Conservation (phyloP, 1,140 invertebrate genomes). For the Drosophila watanabei region DNA sequence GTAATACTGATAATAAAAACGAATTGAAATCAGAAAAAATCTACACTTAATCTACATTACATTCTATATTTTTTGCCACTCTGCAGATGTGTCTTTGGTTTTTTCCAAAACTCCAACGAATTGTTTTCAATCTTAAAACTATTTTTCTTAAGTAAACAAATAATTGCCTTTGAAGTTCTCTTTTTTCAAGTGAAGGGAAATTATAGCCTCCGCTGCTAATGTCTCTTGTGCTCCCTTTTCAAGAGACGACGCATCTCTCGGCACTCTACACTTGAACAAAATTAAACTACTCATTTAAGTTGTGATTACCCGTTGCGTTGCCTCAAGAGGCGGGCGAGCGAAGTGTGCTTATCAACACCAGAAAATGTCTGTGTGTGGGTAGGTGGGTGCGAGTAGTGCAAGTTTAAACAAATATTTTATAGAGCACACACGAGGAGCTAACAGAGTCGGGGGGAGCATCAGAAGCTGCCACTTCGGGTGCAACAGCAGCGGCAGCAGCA, state of each 20-base stretch:
- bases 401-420: conserved; percentile 83
- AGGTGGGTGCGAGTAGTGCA: conserved; percentile 8
- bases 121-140: conserved; percentile 8
- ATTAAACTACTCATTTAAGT: conserved; percentile 80
- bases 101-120: background rate
- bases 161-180: conserved; percentile 22
- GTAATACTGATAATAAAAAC: background rate
- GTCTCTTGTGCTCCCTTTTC: background rate
- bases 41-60: background rate
- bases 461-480: conserved; percentile 31
- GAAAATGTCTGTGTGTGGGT: conserved; percentile 15
- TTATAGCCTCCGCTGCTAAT: conserved; percentile 9
- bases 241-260: conserved; percentile 11
- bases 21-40: background rate
- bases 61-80: background rate
- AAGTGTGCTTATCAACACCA: conserved; percentile 81
- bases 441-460: conserved; percentile 27
- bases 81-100: background rate
- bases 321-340: conserved; percentile 60
- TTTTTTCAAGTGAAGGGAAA: conserved; percentile 11
- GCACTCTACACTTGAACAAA: conserved; percentile 67
- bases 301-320: conserved; percentile 76
- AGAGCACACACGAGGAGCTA: conserved; percentile 65
- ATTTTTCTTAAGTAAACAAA: conserved; percentile 15
- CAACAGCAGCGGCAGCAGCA: conserved; percentile 10